Conservation (phyloP, 2,888 invertebrate genomes). For the Hoplodrina blanda region DNA sequence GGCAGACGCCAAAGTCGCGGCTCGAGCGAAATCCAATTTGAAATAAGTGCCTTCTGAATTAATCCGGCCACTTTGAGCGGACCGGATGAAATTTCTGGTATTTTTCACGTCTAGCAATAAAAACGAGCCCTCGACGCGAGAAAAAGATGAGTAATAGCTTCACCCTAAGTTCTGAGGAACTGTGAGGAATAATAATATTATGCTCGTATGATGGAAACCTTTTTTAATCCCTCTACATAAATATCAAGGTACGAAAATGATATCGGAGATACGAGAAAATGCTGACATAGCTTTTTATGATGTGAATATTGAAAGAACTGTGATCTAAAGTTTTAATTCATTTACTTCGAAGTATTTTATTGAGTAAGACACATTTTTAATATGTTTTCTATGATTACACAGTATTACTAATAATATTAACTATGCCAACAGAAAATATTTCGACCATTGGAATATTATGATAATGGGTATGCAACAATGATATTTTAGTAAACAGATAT, state of each 20-base stretch:
- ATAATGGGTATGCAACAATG: slow-evolving; percentile 2
- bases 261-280: slow-evolving; percentile 57
- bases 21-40: slow-evolving; percentile 89
- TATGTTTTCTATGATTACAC: too few relatives aligned
- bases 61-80: slow-evolving; percentile 89
- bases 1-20: slow-evolving; percentile 75
- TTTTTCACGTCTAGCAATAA: slow-evolving; percentile 90
- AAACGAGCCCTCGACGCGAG: slow-evolving; percentile 85
- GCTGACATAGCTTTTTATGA: slow-evolving; percentile 54
- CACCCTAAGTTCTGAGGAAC: slow-evolving; percentile 83
- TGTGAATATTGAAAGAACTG: slow-evolving; percentile 29
- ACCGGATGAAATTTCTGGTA: slow-evolving; percentile 90
- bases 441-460: slow-evolving; percentile 11
- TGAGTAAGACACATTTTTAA: too few relatives aligned
- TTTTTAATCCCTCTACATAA: slow-evolving; percentile 81
- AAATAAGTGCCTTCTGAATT: slow-evolving; percentile 90
- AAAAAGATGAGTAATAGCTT: slow-evolving; percentile 89
- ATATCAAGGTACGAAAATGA: slow-evolving; percentile 70
- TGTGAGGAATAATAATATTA: slow-evolving; percentile 88
- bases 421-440: background rate
- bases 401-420: background rate
- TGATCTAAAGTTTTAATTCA: background rate
- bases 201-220: slow-evolving; percentile 83
- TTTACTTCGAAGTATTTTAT: background rate
- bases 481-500: too few relatives aligned